Conservation (phyloP, 2,888 invertebrate species). For the Trichopria drosophilae region DNA sequence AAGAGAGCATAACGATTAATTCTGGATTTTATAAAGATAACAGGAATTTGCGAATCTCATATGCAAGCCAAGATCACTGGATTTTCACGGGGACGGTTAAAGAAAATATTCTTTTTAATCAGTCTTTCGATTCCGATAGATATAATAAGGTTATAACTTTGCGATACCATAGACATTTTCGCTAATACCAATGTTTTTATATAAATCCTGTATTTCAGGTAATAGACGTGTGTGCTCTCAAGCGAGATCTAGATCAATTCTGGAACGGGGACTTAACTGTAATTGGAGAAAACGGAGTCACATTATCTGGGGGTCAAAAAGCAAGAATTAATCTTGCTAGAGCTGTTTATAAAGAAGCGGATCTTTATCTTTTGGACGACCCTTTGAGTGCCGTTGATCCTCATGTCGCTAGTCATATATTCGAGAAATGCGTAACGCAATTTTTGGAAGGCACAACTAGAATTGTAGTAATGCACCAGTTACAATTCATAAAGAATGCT, state of each 20-base stretch:
- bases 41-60: conserved; percentile 56
- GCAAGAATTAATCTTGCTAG: conserved; percentile 77
- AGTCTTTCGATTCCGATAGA: conserved; percentile 62
- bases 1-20: conserved; percentile 29
- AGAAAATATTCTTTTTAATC: conserved; percentile 77
- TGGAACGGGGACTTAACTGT: conserved; percentile 73
- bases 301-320: conserved; percentile 78
- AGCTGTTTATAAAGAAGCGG: conserved; percentile 75
- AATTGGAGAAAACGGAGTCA: conserved; percentile 77
- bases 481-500: conserved; percentile 72
- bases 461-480: conserved; percentile 80
- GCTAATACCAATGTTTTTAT: no score
- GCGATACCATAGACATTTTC: no score
- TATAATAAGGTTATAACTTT: conserved; percentile 70
- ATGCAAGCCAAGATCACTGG: conserved; percentile 73
- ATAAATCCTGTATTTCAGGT: no score
- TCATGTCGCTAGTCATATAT: conserved; percentile 74
- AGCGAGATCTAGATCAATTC: conserved; percentile 71
- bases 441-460: conserved; percentile 69
- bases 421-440: conserved; percentile 71
- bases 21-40: no score
- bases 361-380: conserved; percentile 78
- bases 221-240: conserved; percentile 67
- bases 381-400: conserved; percentile 79
- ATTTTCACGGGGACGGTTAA: conserved; percentile 65